These are phyloP conservation scores for Micronisus gabar DNA, from an alignment of 2,113 vertebrate species.

Conservation along the genomic window DNA sequence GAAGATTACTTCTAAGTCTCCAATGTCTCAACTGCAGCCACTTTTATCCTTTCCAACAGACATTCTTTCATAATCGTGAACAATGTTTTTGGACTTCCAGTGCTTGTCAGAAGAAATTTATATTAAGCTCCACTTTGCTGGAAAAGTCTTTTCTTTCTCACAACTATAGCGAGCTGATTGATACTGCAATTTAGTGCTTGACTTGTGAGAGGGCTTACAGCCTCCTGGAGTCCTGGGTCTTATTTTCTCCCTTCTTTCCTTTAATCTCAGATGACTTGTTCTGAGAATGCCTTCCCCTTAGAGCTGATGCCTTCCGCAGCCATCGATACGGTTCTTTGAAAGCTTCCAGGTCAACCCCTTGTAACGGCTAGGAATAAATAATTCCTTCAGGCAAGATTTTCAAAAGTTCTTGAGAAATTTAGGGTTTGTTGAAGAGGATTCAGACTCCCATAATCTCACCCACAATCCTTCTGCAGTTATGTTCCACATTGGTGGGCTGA, in stretches of 20 bases:
- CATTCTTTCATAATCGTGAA: neutral
- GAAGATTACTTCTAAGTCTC: neutral
- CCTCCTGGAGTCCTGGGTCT: neutral
- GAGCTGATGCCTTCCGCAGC: neutral
- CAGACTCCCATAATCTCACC: neutral
- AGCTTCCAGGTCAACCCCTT: neutral
- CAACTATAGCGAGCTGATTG: neutral
- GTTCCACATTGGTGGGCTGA: neutral
- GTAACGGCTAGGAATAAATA: neutral
- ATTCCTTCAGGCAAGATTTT: neutral
- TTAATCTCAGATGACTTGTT: neutral
- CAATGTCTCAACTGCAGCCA: neutral
- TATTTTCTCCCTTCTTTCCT: neutral
- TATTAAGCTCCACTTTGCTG: neutral
- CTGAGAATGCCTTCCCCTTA: neutral
- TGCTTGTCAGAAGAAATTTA: neutral
- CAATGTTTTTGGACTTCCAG: neutral
- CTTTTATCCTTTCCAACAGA: neutral
- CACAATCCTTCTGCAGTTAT: neutral
- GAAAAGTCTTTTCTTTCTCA: neutral
- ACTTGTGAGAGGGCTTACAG: neutral
- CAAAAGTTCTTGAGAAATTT: neutral
- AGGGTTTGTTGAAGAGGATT: neutral
- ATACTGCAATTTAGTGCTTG: neutral
- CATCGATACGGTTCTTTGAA: accelerated